These are phyloP conservation scores for Bombus pyrosoma DNA, from an alignment of 1,140 invertebrate species.

Conservation along the genomic window DNA sequence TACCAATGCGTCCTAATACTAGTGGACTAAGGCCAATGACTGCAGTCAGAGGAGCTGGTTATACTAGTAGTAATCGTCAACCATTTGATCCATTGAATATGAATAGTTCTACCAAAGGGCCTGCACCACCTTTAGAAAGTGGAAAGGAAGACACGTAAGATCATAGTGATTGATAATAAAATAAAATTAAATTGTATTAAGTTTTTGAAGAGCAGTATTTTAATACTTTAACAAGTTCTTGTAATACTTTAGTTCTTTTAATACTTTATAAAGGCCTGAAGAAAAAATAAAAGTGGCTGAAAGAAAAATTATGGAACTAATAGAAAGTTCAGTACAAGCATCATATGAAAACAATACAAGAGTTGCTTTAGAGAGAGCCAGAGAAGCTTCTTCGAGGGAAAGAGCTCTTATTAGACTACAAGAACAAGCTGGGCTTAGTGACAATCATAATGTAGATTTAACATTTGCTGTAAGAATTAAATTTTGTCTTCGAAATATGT, in stretches of 20 bases:
- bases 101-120: conserved; percentile 80
- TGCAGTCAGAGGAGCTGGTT: conserved; percentile 97
- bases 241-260: conserved; percentile 6
- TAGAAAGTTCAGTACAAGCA: conserved; percentile 84
- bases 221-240: conserved; percentile 39
- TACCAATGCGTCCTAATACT: conserved; percentile 70
- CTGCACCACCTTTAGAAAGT: conserved; percentile 84
- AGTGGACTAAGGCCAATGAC: conserved; percentile 91
- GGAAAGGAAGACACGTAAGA: conserved; percentile 90
- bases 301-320: conserved; percentile 90
- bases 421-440: conserved; percentile 93
- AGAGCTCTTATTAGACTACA: conserved; percentile 93
- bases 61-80: conserved; percentile 89
- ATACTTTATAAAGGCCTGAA: conserved; percentile 86
- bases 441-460: conserved; percentile 95
- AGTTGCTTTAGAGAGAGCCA: conserved; percentile 94
- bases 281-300: conserved; percentile 93
- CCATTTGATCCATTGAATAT: conserved; percentile 92
- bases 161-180: conserved; percentile 12
- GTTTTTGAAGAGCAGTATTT: conserved; percentile 13
- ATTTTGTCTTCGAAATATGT: conserved; percentile 33
- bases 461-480: conserved; percentile 91
- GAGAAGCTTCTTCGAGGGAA: conserved; percentile 97
- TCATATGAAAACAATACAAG: conserved; percentile 84
- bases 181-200: background rate